These are phyloP conservation scores for Lasiurus cinereus DNA, from an alignment of 2,113 vertebrate species.

Conservation along the genomic window DNA sequence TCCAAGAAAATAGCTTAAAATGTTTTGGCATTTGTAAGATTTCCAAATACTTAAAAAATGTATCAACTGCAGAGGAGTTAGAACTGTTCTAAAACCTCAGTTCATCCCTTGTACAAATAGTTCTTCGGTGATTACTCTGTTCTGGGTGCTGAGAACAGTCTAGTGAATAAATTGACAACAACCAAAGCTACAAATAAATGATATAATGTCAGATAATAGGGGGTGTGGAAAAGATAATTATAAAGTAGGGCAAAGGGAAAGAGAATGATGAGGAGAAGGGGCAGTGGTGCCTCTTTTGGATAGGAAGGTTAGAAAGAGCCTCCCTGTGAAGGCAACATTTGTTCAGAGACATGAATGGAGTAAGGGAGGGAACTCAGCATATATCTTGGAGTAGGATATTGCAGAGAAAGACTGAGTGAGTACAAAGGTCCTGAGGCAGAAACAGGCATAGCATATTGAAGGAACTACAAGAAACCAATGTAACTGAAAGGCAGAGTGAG, in stretches of 20 bases:
- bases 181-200: background rate
- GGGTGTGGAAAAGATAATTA: background rate
- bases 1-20: background rate
- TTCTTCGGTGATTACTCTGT: background rate
- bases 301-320: background rate
- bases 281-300: background rate
- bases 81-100: background rate
- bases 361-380: background rate
- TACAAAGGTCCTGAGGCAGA: background rate
- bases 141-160: background rate
- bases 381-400: background rate
- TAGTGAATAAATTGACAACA: background rate
- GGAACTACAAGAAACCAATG: background rate
- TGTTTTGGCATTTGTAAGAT: background rate
- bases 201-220: background rate
- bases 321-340: background rate
- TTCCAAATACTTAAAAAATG: background rate
- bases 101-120: background rate
- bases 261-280: background rate
- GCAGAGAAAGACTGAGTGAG: background rate
- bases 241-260: background rate
- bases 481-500: background rate
- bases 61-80: background rate
- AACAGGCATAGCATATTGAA: background rate
- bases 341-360: background rate